Evolutionary conservation across 2,888 invertebrate species (phyloP), one percentile per base, ranked within the genome.

Genomic region (Acronicta leporina): DNA sequence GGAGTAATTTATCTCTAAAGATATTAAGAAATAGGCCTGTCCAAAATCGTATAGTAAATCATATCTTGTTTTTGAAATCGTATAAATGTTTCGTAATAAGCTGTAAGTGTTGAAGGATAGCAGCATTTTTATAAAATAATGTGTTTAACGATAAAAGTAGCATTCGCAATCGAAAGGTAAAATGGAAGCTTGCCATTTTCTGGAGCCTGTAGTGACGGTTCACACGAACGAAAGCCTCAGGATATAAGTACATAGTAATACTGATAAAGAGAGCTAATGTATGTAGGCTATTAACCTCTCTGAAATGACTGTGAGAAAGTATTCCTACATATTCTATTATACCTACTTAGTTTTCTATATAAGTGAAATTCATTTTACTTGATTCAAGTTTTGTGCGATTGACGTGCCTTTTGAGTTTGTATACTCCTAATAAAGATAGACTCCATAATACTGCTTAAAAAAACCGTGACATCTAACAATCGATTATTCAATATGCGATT

Each of bases 261-360:
- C 55, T 61, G 63, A 48, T 74, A 72, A 73, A 73, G 56, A 63
- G 69, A 68, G 70, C 47, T 73, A 81, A 82, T 75, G 60, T 76
- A 79, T 79, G 77, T 76, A 77, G 56, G 53, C 30, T 58, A 47
- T 59, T 54, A 51, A 70, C 42, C 25, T 69, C 47, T 46, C 15
- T 14, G 42, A 27, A 58, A 56, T 15, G 45, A 15, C 13, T 55
- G 25, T 54, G 38, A 40, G 49, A 66, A 60, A 62, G 56, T 45
- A n/a, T 13, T 38, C n/a, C n/a, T 35, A 13, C 11, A 13, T 30
- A 1, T 25, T 40, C 40, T 59, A 30, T 35, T 5, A 33, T 50
- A 20, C 20, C 4, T 20, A n/a, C n/a, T n/a, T n/a, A n/a, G n/a
- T n/a, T n/a, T n/a, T n/a, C n/a, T n/a, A n/a, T n/a, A n/a, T n/a